phyloP scores from a whole-genome alignment of 2,888 invertebrate species.

The Phaonia tiefii region DNA sequence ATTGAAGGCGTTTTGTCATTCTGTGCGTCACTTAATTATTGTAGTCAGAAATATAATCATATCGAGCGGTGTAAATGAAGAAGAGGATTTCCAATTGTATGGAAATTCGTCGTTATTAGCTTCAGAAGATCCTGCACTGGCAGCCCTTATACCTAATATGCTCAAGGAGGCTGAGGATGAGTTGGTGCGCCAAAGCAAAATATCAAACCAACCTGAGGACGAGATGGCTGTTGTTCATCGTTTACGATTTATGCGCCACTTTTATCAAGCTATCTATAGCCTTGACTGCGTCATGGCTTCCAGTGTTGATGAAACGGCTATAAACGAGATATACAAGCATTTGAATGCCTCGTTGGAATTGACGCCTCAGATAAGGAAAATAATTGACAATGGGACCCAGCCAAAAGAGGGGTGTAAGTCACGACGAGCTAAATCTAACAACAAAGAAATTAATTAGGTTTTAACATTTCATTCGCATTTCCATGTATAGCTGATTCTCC shows the following conservation, averaged over 20 bases:
- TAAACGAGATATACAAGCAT: constrained; percentile 89
- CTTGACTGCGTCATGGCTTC: constrained; percentile 82
- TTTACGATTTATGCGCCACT: constrained; percentile 92
- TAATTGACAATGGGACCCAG: constrained; percentile 87
- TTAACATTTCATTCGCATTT: too few relatives aligned
- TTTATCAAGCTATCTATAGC: constrained; percentile 87
- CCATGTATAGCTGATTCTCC: constrained; percentile 84
- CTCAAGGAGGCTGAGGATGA: constrained; percentile 95
- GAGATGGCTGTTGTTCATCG: constrained; percentile 88
- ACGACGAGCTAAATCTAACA: neutral
- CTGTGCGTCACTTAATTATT: constrained; percentile 93
- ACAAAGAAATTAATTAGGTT: neutral
- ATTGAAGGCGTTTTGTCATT: constrained; percentile 92
- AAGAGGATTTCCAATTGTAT: constrained; percentile 97
- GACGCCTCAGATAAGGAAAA: constrained; percentile 89
- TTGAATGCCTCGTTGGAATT: constrained; percentile 91
- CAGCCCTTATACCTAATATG: constrained; percentile 89
- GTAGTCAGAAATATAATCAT: constrained; percentile 93
- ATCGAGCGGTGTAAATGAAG: constrained; percentile 93
- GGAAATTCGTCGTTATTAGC: constrained; percentile 92
- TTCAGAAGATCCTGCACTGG: constrained; percentile 87
- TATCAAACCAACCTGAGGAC: constrained; percentile 82
- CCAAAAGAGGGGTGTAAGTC: constrained; percentile 81
- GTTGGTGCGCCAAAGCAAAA: constrained; percentile 85
- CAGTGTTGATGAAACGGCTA: constrained; percentile 81